Evolutionary conservation across 2,797 vertebrate genomes (phyloP), one percentile per base, ranked within the genome.

Genomic region (Helostoma temminkii): DNA sequence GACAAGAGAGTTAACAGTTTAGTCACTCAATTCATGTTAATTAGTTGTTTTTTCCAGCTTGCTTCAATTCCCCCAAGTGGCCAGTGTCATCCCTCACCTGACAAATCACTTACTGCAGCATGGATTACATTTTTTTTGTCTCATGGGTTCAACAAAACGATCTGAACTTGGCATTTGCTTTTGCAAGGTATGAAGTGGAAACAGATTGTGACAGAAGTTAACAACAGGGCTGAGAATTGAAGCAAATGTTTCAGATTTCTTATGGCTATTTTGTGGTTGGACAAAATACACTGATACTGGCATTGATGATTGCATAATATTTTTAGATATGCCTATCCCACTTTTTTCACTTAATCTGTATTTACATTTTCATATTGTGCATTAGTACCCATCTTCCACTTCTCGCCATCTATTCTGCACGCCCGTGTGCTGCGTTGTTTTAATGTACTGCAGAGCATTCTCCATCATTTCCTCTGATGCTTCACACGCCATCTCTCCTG

Each of bases 391-490:
- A 62, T 68, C 54, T 52, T 72, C 60, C 47, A 59, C 69, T 24
- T 55, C 50, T 59, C 3, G 5, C 18, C 36, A 24, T 9, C 10
- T 54, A 2, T 34, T 62, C 52, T 26, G 25, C 62, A 16, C 0
- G 4, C 21, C 60, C 36, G 49, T 21, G 24, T 28, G 41, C 50
- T 5, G 21, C 36, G n/a, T 70, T 58, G 56, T 61, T 67, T 59
- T 66, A 63, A 78, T 59, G 61, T 21, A 43, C 73, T 63, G 57
- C 22, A 14, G 66, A 70, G 67, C 59, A 39, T 81, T 63, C 59
- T 64, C 60, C 58, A 57, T 52, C 56, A 55, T 54, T 71, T 74
- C 39, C 63, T 68, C 64, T 48, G 66, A 41, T 58, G 59, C 70
- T 68, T 66, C 59, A 63, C 64, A 49, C 58, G 59, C 53, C 62